Base-by-base conservation (phyloP, 2,888 invertebrate genomes). In the Meloe dianella region DNA sequence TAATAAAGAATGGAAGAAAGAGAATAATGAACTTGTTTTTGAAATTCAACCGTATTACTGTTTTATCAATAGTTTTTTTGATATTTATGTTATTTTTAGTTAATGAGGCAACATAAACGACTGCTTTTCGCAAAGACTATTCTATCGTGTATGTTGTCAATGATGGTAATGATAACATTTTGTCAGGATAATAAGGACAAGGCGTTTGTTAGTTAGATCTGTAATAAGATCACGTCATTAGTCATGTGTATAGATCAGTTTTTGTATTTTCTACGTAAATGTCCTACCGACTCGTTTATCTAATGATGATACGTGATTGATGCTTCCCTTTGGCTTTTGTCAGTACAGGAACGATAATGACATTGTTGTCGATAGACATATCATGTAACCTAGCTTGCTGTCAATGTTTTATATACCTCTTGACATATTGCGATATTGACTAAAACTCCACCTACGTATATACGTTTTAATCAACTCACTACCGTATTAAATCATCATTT, bases 301-400 rank as follows among this genome's bases (percentile, higher is more conserved):
- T 74, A 75, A 73, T 74, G 72, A 70, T 72, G 73, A 75, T 75
- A 67, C 66, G 71, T 77, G 77, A 78, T 78, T 77, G 78, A 78
- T 77, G 77, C 72, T 74, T 77, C 76, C 75, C 77, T 75, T 76
- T 75, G 74, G 73, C 75, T 73, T 76, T 75, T 74, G 74, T 74
- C 73, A 74, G 72, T 72, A 69, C 61, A 66, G 66, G 65, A 67
- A 70, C 72, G 74, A 75, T 76, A 75, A 75, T 75, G 72, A 75
- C 73, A 76, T 71, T 72, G 70, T 69, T n/a, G 17, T 17, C 61
- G 73, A 74, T 75, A 74, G 71, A 72, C 73, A 64, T 76, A 75
- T 76, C 74, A 65, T 68, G 70, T 76, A 71, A 75, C 75, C 69
- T 64, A 68, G 63, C 71, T 74, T 71, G 70, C 69, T 20, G 47